These are phyloP conservation scores for Dryomyza anilis DNA, from an alignment of 2,888 invertebrate genomes.

Conservation along the genomic window DNA sequence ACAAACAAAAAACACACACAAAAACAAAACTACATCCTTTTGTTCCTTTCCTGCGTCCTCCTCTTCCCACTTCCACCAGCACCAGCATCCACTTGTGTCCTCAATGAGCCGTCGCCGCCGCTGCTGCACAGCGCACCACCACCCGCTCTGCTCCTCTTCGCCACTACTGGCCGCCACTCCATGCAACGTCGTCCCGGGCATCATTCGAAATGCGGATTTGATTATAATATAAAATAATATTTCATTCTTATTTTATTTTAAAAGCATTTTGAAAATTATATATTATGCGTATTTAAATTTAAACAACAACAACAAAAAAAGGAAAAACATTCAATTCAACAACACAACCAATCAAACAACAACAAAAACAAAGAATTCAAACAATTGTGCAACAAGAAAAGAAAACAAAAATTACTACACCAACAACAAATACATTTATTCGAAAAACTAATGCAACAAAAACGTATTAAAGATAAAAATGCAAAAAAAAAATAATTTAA, in stretches of 20 bases:
- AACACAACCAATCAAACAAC: constrained; percentile 22
- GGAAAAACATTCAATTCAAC: constrained; percentile 33
- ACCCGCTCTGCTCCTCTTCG: too few relatives aligned
- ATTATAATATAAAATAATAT: constrained; percentile 44
- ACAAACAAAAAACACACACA: constrained; percentile 35
- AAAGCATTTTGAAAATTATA: constrained; percentile 25
- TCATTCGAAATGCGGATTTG: constrained; percentile 51
- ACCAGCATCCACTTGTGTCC: too few relatives aligned
- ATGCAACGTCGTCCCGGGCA: too few relatives aligned
- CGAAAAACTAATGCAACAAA: constrained; percentile 32
- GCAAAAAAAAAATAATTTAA: constrained; percentile 19
- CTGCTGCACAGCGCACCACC: too few relatives aligned
- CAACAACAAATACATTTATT: constrained; percentile 4
- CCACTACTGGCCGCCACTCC: constrained; percentile 21
- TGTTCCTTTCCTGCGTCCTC: too few relatives aligned
- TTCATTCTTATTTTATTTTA: constrained; percentile 39
- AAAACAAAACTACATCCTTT: too few relatives aligned
- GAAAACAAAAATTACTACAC: neutral
- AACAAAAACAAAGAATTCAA: neutral
- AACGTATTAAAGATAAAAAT: constrained; percentile 28
- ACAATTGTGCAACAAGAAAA: neutral
- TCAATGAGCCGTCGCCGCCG: too few relatives aligned
- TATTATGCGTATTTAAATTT: too few relatives aligned
- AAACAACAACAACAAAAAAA: constrained; percentile 23
- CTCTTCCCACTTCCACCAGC: too few relatives aligned